phyloP scores from a whole-genome alignment of 2,113 vertebrate species.

The Mormyrus iriodes region DNA sequence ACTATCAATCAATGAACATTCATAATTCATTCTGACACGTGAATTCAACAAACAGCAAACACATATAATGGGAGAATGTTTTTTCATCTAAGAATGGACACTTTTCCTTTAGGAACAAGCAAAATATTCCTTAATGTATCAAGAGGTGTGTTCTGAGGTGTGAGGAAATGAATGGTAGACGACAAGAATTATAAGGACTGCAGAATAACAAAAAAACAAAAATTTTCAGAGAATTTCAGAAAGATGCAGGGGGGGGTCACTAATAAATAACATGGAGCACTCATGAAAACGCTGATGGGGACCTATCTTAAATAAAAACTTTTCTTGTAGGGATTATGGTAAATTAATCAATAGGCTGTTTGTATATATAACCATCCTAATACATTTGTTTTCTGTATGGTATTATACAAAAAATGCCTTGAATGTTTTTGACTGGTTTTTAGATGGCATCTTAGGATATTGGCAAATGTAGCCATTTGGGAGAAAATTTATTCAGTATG shows the following conservation, averaged over 20 bases:
- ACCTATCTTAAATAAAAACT: constrained; percentile 20
- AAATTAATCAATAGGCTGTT: constrained; percentile 56
- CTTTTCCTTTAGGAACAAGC: constrained; percentile 2
- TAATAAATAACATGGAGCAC: constrained; percentile 43
- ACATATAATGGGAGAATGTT: neutral
- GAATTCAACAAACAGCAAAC: neutral
- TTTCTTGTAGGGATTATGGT: constrained; percentile 45
- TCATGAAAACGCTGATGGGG: constrained; percentile 32
- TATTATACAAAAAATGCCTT: constrained; percentile 43
- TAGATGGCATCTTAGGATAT: constrained; percentile 64
- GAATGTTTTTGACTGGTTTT: constrained; percentile 77
- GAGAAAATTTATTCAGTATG: constrained; percentile 90
- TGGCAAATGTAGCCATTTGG: constrained; percentile 72
- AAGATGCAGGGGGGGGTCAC: neutral
- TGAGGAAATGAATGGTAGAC: neutral
- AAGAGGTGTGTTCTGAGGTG: neutral
- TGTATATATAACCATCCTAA: constrained; percentile 84
- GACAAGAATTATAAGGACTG: constrained; percentile 14
- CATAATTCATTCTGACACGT: neutral
- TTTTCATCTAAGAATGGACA: neutral
- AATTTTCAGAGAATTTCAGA: constrained; percentile 49
- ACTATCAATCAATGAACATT: neutral
- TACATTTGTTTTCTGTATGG: constrained; percentile 58
- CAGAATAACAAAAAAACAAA: constrained; percentile 42
- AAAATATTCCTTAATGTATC: neutral